Evolutionary conservation across 2,113 vertebrate genomes (phyloP).

Genomic region (Periophthalmus modestus): DNA sequence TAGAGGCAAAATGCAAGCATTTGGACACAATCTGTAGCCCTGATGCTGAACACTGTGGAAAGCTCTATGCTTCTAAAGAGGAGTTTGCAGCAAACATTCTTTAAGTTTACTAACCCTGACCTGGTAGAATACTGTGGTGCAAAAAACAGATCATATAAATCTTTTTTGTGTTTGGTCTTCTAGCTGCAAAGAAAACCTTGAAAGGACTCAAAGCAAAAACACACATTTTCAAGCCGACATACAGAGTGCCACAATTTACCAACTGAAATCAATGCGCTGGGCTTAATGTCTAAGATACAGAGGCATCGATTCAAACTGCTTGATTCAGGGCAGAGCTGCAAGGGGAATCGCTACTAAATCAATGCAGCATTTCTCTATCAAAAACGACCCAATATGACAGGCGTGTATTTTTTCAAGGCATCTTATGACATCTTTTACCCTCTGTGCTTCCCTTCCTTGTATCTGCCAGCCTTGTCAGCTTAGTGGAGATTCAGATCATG

Average conservation of each 20-base stretch:
- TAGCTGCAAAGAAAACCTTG: conserved; percentile 17
- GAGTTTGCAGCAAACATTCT: conserved; percentile 17
- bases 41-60: conserved; percentile 8
- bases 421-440: conserved; percentile 44
- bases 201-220: conserved; percentile 27
- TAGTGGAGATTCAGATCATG: conserved; percentile 36
- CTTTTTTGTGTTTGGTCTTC: conserved; percentile 20
- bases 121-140: conserved; percentile 4
- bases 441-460: conserved; percentile 22
- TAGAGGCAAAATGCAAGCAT: too few relatives aligned
- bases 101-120: conserved; percentile 31
- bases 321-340: conserved; percentile 52
- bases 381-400: conserved; percentile 47
- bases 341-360: conserved; percentile 48
- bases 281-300: conserved; percentile 59
- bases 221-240: conserved; percentile 11
- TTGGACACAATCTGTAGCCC: too few relatives aligned
- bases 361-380: conserved; percentile 44
- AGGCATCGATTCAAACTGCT: conserved; percentile 58
- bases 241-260: conserved; percentile 43
- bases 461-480: conserved; percentile 30
- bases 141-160: conserved; percentile 8
- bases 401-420: conserved; percentile 24
- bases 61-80: conserved; percentile 10
- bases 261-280: conserved; percentile 51